phyloP scores from a whole-genome alignment of 2,113 vertebrate species.

The Hydrochoerus hydrochaeris region DNA sequence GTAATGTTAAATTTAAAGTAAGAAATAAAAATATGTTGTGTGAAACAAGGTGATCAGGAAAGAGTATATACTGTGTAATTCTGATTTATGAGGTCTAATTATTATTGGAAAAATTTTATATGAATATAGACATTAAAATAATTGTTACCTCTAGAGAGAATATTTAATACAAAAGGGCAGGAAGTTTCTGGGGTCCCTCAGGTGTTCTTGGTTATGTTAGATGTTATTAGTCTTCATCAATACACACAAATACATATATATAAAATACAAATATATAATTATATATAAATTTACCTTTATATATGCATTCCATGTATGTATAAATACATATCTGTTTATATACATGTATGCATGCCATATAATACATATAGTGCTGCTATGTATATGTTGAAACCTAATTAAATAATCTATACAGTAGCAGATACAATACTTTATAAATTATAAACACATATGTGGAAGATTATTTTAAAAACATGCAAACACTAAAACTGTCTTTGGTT shows the following conservation, averaged over 20 bases:
- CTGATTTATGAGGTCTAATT: conserved; percentile 11
- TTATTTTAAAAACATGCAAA: neutral
- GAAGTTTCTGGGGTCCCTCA: neutral
- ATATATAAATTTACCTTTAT: neutral
- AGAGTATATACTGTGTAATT: neutral
- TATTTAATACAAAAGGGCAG: neutral
- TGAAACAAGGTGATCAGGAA: conserved; percentile 11
- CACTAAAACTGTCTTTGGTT: neutral
- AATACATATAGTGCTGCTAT: neutral
- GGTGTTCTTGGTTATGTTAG: neutral
- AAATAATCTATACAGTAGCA: neutral
- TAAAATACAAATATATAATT: neutral
- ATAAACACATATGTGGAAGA: neutral
- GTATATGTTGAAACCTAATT: neutral
- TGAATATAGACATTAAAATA: neutral
- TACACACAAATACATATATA: neutral
- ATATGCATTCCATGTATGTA: neutral
- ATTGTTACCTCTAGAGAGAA: neutral
- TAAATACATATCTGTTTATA: neutral
- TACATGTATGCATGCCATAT: neutral
- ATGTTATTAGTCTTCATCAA: neutral
- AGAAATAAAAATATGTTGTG: neutral
- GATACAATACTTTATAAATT: neutral
- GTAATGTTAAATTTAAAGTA: neutral
- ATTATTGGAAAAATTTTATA: neutral